These are phyloP conservation scores for Scolopax bukidnonensis DNA, from an alignment of 2,797 vertebrate species.

Conservation along the genomic window DNA sequence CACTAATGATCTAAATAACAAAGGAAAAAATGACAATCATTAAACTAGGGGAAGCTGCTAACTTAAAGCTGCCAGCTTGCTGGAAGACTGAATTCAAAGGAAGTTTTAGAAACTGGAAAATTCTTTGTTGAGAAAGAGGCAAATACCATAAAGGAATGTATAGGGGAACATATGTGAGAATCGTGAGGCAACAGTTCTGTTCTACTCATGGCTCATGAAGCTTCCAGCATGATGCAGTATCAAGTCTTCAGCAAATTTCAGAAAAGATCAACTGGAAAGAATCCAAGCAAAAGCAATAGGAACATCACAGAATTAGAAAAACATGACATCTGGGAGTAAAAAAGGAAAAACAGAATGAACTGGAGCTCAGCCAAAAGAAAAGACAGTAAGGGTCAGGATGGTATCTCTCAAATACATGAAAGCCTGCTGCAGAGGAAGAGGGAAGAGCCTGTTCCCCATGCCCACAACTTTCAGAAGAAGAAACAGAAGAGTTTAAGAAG, in stretches of 20 bases:
- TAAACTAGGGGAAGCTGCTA: not conserved
- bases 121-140: not conserved
- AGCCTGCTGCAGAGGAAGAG: not conserved
- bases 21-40: not conserved
- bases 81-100: conserved; percentile 25
- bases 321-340: conserved; percentile 33
- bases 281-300: conserved; percentile 36
- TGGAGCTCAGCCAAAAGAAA: not conserved
- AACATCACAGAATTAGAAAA: conserved; percentile 58
- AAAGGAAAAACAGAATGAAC: conserved; percentile 2
- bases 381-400: conserved; percentile 10
- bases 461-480: not conserved
- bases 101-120: conserved; percentile 14
- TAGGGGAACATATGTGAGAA: conserved; percentile 1
- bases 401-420: not conserved
- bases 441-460: not conserved
- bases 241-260: conserved; percentile 37
- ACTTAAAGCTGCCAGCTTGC: not conserved
- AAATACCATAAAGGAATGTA: not conserved
- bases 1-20: not conserved
- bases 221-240: not conserved
- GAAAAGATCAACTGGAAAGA: conserved; percentile 35
- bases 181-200: conserved; percentile 14
- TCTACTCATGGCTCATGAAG: not conserved
- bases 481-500: not conserved